Evolutionary conservation across 2,113 vertebrate genomes (phyloP), one percentile per base, ranked within the genome.

Genomic region (Malurus alboscapulatus): DNA sequence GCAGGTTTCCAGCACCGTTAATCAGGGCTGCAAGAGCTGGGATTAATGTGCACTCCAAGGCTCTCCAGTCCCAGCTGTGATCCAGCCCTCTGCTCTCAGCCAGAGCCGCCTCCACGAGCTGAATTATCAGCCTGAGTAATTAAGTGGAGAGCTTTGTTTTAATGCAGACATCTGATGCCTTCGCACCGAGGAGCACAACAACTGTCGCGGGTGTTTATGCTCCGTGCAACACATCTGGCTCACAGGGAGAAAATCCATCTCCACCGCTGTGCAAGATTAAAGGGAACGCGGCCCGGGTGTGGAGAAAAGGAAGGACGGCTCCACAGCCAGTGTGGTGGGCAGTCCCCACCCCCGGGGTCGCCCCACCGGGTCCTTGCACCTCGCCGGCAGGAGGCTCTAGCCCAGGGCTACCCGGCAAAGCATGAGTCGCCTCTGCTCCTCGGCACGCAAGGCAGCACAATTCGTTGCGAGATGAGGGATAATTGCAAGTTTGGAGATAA

Each of bases 81-180:
- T 93, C 95, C 95, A 96, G 93, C 95, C 92, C 91, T 91, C 79
- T 89, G 92, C 93, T 94, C 88, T 94, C 92, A 95, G 88, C 80
- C 90, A 75, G 95, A 87, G 90, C 92, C 59, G 88, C 96, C 94
- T 94, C 84, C 83, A 91, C 14, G 14, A n/a, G 3, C 95, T 95
- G 94, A 94, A 94, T 94, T 94, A 95, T 94, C 94, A 92, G 93
- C 95, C 89, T 86, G 94, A 93, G 94, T 96, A 93, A 92, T 95
- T 94, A 96, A 92, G 93, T 92, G 97, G 94, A 93, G 94, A 96
- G 95, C 92, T 95, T 94, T 96, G 95, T 76, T 95, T 96, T 96
- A 95, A 94, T 78, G 95, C 91, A 92, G 95, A 89, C 94, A 94
- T 92, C 95, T 95, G 96, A 96, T 94, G 94, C 95, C 93, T 95